These are phyloP conservation scores for Formica selysi DNA, from an alignment of 1,140 invertebrate species.

Conservation along the genomic window DNA sequence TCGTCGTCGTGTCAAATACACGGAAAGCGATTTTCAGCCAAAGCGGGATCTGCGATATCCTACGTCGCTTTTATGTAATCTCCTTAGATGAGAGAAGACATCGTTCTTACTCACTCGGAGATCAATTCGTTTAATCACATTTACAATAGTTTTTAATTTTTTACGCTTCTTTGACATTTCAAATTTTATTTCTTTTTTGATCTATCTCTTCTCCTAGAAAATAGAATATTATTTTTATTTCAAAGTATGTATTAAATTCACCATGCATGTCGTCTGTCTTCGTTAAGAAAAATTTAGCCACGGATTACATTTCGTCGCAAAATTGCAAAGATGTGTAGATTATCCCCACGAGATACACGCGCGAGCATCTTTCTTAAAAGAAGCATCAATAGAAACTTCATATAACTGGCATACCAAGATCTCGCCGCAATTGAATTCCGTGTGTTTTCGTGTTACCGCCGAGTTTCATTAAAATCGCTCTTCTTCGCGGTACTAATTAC, in stretches of 20 bases:
- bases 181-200: not conserved
- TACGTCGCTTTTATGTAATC: not conserved
- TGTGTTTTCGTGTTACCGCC: not conserved
- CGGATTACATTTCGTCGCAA: not conserved
- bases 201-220: not conserved
- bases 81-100: not conserved
- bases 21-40: conserved; percentile 68
- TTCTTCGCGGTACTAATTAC: conserved; percentile 25
- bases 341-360: no score
- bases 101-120: not conserved
- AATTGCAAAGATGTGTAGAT: not conserved
- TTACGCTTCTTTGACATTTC: not conserved
- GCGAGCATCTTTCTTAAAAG: no score
- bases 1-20: conserved; percentile 59
- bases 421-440: not conserved
- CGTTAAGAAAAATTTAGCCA: no score
- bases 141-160: no score
- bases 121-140: not conserved
- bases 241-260: not conserved
- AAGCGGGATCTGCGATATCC: conserved; percentile 25
- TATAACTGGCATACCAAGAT: not conserved
- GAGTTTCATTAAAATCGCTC: conserved; percentile 35
- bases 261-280: not conserved
- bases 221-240: not conserved
- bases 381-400: not conserved